A percentile compares a stretch with the other conserved stretches of the same genome.
Evolutionary conservation across 2,888 invertebrate genomes (phyloP).

Genomic region (Horisme vitalbata): DNA sequence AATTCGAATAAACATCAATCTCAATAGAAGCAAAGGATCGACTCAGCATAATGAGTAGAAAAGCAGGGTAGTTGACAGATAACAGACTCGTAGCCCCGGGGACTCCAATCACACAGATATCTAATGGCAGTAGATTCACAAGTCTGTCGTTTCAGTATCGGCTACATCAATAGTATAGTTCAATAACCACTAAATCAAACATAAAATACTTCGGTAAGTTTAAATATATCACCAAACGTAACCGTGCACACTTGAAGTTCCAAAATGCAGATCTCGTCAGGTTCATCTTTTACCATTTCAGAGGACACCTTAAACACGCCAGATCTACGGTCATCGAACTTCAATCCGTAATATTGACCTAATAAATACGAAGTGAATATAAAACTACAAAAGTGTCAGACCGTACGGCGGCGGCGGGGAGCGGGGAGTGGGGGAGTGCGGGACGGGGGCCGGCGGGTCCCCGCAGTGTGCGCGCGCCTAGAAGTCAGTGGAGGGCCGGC

Average conservation of each 20-base stretch:
- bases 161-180: background rate
- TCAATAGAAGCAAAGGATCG: constrained; percentile 20
- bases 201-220: background rate
- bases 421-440: background rate
- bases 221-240: too few relatives aligned
- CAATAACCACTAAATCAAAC: background rate
- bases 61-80: constrained; percentile 18
- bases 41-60: constrained; percentile 15
- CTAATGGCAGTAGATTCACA: constrained; percentile 30
- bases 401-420: background rate
- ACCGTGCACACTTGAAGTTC: too few relatives aligned
- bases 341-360: constrained; percentile 1
- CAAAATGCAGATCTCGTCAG: too few relatives aligned
- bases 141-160: constrained; percentile 10
- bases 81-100: constrained; percentile 4
- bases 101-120: constrained; percentile 5
- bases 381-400: constrained; percentile 38
- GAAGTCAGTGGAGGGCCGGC: constrained; percentile 52
- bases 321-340: background rate
- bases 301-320: background rate
- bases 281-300: too few relatives aligned
- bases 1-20: constrained; percentile 17
- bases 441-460: too few relatives aligned
- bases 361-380: constrained; percentile 20
- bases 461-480: constrained; percentile 22